phyloP scores from a whole-genome alignment of 1,140 invertebrate species.

The Drusus annulatus region DNA sequence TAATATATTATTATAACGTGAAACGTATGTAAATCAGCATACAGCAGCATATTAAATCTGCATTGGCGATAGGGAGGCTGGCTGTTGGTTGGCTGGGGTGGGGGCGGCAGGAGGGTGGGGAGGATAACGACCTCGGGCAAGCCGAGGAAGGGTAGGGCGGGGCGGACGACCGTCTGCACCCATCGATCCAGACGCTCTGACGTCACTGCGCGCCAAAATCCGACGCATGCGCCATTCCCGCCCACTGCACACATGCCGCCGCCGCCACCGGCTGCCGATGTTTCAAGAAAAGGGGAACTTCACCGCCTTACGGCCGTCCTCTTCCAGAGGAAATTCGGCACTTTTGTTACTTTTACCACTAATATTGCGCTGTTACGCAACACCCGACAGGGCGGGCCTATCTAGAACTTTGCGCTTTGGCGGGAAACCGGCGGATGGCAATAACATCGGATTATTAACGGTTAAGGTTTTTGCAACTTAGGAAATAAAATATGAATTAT shows the following conservation, averaged over 20 bases:
- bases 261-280: neutral
- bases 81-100: neutral
- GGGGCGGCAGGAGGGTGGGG: neutral
- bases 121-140: slow-evolving; percentile 57
- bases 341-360: neutral
- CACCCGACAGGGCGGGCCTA: slow-evolving; percentile 1
- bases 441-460: neutral
- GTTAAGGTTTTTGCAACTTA: neutral
- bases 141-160: neutral
- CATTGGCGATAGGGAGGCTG: neutral
- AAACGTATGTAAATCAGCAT: too few relatives aligned
- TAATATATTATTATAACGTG: too few relatives aligned
- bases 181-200: slow-evolving; percentile 55
- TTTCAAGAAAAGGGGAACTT: slow-evolving; percentile 5
- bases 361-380: slow-evolving; percentile 17
- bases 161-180: slow-evolving; percentile 47
- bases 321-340: neutral
- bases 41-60: slow-evolving; percentile 7
- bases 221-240: slow-evolving; percentile 41
- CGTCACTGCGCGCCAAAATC: slow-evolving; percentile 56
- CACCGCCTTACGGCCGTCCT: neutral
- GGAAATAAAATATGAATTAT: neutral
- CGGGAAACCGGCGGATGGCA: neutral
- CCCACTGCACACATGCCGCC: neutral
- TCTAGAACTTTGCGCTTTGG: neutral